A percentile compares a stretch with the other conserved stretches of the same genome.
Evolutionary conservation across 2,888 invertebrate species (phyloP).

Genomic region (Apomyelois bistriatella): DNA sequence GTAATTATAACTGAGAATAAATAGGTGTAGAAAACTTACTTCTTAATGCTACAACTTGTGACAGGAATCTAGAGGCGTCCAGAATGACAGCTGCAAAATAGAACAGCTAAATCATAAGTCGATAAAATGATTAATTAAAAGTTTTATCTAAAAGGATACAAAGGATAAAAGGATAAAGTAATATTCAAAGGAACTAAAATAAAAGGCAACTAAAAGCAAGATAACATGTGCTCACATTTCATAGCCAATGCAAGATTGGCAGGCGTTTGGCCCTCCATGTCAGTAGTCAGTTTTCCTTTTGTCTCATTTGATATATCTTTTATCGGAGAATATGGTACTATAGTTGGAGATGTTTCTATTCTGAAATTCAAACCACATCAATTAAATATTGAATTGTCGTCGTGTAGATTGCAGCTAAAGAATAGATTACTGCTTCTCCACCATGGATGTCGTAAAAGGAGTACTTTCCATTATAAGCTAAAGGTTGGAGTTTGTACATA

Average conservation of each 20-base stretch:
- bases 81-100: slow-evolving; percentile 42
- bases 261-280: slow-evolving; percentile 40
- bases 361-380: slow-evolving; percentile 26
- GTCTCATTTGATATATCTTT: slow-evolving; percentile 58
- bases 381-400: background rate
- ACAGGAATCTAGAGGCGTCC: slow-evolving; percentile 48
- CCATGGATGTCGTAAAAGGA: background rate
- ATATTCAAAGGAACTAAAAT: too few species aligned
- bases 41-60: slow-evolving; percentile 50
- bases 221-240: slow-evolving; percentile 36
- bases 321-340: slow-evolving; percentile 48
- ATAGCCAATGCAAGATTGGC: slow-evolving; percentile 39
- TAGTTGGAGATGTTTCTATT: slow-evolving; percentile 40
- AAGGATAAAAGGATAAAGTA: too few species aligned
- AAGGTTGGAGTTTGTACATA: too few species aligned
- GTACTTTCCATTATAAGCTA: too few species aligned
- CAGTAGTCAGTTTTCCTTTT: slow-evolving; percentile 36
- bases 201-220: too few species aligned
- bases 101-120: background rate
- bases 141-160: too few species aligned
- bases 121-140: too few species aligned
- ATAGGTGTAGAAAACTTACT: slow-evolving; percentile 41
- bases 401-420: background rate
- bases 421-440: background rate
- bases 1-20: too few species aligned